Percentiles rank a stretch among this genome's conserved stretches.
Conservation (phyloP, 2,113 vertebrate species). For the Stictonetta naevosa region DNA sequence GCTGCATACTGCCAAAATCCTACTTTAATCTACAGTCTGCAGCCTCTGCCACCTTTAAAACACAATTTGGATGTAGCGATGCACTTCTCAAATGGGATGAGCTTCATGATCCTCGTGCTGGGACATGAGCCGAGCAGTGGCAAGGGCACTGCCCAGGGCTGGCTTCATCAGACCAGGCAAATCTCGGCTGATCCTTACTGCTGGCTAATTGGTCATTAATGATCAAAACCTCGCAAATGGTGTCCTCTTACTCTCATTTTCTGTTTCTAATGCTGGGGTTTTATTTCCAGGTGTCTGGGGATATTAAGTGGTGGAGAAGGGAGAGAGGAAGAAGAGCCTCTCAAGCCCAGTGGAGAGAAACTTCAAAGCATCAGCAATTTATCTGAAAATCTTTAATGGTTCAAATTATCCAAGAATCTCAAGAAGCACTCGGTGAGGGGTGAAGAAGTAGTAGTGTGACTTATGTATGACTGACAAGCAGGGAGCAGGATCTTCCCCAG, state of each 20-base stretch:
- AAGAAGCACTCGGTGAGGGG: neutral
- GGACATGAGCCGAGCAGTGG: neutral
- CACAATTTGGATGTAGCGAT: fast-evolving
- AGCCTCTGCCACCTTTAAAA: neutral
- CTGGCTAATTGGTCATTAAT: neutral
- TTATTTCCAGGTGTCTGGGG: neutral
- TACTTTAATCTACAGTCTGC: neutral
- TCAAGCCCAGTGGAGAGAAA: neutral
- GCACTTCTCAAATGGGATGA: neutral
- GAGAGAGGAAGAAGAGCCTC: neutral
- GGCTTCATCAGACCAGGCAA: neutral
- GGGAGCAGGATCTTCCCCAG: neutral
- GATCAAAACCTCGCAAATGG: neutral
- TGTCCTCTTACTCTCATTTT: fast-evolving
- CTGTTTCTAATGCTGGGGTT: neutral
- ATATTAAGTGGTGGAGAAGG: fast-evolving
- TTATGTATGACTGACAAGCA: neutral
- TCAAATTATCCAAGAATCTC: neutral
- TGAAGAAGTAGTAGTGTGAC: neutral
- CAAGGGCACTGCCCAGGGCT: neutral
- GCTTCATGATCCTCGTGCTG: fast-evolving
- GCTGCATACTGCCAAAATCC: neutral
- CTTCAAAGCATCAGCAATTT: neutral
- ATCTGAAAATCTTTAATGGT: neutral
- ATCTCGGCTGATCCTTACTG: neutral